Percentiles rank a stretch among this genome's conserved stretches.
phyloP scores from a whole-genome alignment of 2,888 invertebrate species.

The Sinhomidia bicolor region DNA sequence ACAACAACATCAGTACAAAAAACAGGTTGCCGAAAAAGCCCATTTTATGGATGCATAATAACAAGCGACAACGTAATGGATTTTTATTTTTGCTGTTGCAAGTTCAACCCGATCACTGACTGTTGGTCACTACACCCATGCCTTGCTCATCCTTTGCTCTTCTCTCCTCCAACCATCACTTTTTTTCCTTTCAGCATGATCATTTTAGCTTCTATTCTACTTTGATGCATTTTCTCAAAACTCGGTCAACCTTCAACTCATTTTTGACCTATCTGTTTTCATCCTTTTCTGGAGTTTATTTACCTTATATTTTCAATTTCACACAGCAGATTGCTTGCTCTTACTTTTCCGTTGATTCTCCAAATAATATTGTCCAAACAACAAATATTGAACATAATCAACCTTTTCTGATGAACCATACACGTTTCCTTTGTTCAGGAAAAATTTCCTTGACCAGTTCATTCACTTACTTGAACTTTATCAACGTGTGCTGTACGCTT shows the following conservation, averaged over 20 bases:
- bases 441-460: slow-evolving; percentile 7
- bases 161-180: background rate
- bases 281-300: slow-evolving; percentile 27
- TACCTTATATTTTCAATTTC: slow-evolving; percentile 2
- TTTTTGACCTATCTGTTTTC: background rate
- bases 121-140: slow-evolving; percentile 24
- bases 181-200: background rate
- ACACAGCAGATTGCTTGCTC: background rate
- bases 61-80: background rate
- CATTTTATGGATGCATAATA: background rate
- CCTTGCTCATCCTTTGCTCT: background rate
- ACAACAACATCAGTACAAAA: too few species aligned
- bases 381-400: background rate
- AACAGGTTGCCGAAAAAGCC: slow-evolving; percentile 9
- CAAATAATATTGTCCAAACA: background rate
- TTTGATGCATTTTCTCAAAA: slow-evolving; percentile 9
- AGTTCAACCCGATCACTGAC: slow-evolving; percentile 3
- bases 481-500: background rate
- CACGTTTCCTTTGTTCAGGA: background rate
- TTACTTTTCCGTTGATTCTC: background rate
- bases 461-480: background rate
- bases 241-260: slow-evolving; percentile 51
- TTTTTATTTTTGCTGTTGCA: slow-evolving; percentile 25
- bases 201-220: background rate
- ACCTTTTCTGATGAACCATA: background rate